These are phyloP conservation scores for Branchipolynoe longqiensis DNA, from an alignment of 2,888 invertebrate species.

Conservation along the genomic window DNA sequence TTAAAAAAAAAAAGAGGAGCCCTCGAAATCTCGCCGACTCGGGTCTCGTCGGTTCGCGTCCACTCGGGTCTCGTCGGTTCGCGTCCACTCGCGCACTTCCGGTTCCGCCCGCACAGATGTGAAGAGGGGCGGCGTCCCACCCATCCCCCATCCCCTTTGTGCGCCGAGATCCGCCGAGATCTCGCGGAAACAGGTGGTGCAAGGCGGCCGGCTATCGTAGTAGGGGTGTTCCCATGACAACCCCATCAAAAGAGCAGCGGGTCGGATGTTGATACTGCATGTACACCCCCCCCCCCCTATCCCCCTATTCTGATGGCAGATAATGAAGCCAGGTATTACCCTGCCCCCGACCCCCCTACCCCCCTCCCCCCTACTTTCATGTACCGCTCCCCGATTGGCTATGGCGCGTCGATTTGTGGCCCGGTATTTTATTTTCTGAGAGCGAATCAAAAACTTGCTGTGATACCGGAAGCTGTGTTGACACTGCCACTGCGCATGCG, in stretches of 20 bases:
- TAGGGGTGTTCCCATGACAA: conserved; percentile 36
- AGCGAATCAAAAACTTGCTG: not conserved
- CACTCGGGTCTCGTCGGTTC: no score
- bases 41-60: no score
- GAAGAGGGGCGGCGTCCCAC: conserved; percentile 28
- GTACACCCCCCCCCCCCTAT: conserved; percentile 4
- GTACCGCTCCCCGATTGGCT: not conserved
- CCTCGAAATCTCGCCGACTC: not conserved
- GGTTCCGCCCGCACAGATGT: conserved; percentile 50
- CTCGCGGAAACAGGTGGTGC: conserved; percentile 43
- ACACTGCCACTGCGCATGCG: conserved; percentile 16
- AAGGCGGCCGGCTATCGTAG: conserved; percentile 21
- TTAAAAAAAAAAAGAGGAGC: no score
- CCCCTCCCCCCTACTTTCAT: not conserved
- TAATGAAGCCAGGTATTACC: conserved; percentile 23
- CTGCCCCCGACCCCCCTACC: not conserved
- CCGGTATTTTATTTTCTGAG: not conserved
- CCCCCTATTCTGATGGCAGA: conserved; percentile 20
- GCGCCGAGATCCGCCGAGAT: conserved; percentile 29
- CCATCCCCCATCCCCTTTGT: no score
- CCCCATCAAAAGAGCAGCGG: conserved; percentile 39
- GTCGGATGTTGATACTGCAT: conserved; percentile 33
- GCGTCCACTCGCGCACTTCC: not conserved
- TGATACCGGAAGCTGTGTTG: not conserved
- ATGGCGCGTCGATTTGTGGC: not conserved